phyloP scores from a whole-genome alignment of 2,797 vertebrate genomes.

The Scleropages formosus region DNA sequence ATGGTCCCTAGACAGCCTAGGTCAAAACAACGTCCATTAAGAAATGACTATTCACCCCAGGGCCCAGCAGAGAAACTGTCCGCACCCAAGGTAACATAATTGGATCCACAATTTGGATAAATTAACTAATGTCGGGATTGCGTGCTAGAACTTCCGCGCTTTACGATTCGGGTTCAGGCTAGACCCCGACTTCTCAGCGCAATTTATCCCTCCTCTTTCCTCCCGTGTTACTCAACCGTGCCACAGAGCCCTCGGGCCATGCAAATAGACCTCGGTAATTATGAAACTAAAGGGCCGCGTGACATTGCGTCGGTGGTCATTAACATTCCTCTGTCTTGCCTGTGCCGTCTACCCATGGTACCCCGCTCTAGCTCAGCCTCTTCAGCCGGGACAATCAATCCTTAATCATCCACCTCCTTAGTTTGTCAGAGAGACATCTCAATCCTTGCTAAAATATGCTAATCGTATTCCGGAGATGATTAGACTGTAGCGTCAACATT shows the following conservation, averaged over 20 bases:
- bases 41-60: neutral
- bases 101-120: neutral
- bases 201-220: neutral
- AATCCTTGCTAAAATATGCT: slow-evolving; percentile 71
- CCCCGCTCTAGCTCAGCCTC: slow-evolving; percentile 44
- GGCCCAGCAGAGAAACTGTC: neutral
- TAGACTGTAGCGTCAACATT: slow-evolving; percentile 69
- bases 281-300: slow-evolving; percentile 31
- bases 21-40: neutral
- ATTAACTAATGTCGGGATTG: neutral
- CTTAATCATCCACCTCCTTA: slow-evolving; percentile 57
- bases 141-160: neutral
- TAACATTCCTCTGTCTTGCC: slow-evolving; percentile 44
- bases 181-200: neutral
- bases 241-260: slow-evolving; percentile 34
- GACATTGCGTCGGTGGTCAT: slow-evolving; percentile 42
- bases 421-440: slow-evolving; percentile 63
- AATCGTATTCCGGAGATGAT: slow-evolving; percentile 74
- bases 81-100: neutral
- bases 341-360: slow-evolving; percentile 39
- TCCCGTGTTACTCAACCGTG: slow-evolving; percentile 12
- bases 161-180: neutral
- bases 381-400: slow-evolving; percentile 65
- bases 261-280: slow-evolving; percentile 49
- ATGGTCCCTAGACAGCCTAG: neutral